Evolutionary conservation across 2,888 invertebrate genomes (phyloP).

Genomic region (Tinea trinotella): DNA sequence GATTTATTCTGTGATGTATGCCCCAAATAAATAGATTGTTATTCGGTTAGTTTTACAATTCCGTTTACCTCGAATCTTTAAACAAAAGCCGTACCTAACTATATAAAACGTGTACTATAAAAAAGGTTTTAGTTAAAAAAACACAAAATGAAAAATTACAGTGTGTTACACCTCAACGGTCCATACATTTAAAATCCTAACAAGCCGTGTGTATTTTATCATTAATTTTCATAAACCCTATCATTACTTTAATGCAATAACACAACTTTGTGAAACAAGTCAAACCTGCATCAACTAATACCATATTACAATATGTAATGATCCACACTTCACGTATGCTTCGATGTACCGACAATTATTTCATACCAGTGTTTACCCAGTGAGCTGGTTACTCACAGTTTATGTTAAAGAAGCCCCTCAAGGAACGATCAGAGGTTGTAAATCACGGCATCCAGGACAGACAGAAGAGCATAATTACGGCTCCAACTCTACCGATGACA

Average conservation of each 20-base stretch:
- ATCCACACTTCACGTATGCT: background rate
- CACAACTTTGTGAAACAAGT: background rate
- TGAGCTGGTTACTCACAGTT: constrained; percentile 38
- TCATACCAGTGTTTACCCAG: constrained; percentile 30
- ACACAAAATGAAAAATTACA: too few relatives aligned
- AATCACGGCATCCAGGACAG: constrained; percentile 46
- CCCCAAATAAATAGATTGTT: too few relatives aligned
- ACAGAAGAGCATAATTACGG: constrained; percentile 47
- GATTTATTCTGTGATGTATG: too few relatives aligned
- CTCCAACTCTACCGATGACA: constrained; percentile 54
- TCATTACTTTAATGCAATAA: constrained; percentile 1
- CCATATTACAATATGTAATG: background rate
- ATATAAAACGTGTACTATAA: too few relatives aligned
- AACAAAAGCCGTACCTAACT: too few relatives aligned
- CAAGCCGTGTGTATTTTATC: background rate
- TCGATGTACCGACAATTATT: constrained; percentile 17
- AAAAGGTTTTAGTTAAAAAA: too few relatives aligned
- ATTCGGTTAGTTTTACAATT: too few relatives aligned
- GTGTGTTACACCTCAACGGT: too few relatives aligned
- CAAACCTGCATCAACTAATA: background rate
- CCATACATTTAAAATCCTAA: background rate
- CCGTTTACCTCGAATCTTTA: too few relatives aligned
- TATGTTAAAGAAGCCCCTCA: constrained; percentile 40
- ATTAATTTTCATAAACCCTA: constrained; percentile 6
- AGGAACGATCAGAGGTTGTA: constrained; percentile 48